Base-by-base conservation (phyloP, 2,888 invertebrate species). In the Coenonympha arcania region DNA sequence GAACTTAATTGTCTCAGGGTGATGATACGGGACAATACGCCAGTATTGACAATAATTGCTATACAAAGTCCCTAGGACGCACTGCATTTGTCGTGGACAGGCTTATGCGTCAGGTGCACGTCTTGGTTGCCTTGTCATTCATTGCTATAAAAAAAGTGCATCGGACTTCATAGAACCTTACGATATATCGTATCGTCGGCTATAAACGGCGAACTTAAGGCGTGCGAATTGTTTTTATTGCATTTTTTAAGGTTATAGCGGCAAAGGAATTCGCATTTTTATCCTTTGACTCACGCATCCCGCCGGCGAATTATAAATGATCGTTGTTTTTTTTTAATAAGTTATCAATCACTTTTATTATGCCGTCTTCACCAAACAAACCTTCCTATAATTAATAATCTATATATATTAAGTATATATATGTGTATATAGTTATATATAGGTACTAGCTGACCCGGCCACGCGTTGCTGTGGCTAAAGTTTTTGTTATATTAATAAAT, bases 141-240 rank as follows among this genome's bases (percentile, higher is more conserved):
- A 9, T 9, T 26, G 9, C 9, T 1, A 26, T 9, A 8, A 9
- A 9, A 26, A 9, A 2, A 3, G 8, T 9, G 26, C 9, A 4
- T 1, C 26, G 18, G 2, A 18, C 6, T 2, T n/a, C 16, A 40
- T 26, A 6, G 6, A n/a, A n/a, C n/a, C 4, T 6, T 9, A 18
- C 37, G 11, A 1, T 22, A 20, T 6, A 13, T 26, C 28, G 36
- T 28, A 4, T 45, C 37, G 45, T 45, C 2, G 13, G 19, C 3
- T 4, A 2, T 45, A 45, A 45, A 28, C 9, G 36, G 13, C 36
- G n/a, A 13, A 3, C 11, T 24, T 11, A 54, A 42, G 48, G 41
- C 48, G 48, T 46, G 48, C 42, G 28, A 51, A 37, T 51, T 48
- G 44, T 50, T 54, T 50, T 54, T 54, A 51, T 54, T 51, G 44